phyloP scores from a whole-genome alignment of 1,140 invertebrate genomes.

The Bombus consobrinus region DNA sequence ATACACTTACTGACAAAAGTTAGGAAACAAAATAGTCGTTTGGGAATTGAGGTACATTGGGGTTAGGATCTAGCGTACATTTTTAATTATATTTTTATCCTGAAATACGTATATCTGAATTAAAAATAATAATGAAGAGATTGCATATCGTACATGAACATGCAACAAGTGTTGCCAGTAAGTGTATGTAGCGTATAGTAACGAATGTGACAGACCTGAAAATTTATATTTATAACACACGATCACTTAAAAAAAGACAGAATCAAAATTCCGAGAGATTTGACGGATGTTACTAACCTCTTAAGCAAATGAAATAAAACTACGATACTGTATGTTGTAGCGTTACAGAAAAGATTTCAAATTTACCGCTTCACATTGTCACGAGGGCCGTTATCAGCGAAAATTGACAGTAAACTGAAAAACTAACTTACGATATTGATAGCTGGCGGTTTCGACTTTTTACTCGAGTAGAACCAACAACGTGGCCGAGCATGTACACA shows the following conservation, averaged over 20 bases:
- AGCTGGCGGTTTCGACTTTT: constrained; percentile 61
- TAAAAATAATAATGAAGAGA: no score
- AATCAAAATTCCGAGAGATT: background rate
- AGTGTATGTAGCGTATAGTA: no score
- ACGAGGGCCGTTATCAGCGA: background rate
- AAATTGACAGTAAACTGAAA: background rate
- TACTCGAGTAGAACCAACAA: constrained; percentile 71
- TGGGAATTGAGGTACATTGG: no score
- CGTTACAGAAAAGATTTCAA: background rate
- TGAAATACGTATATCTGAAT: no score
- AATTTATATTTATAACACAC: background rate
- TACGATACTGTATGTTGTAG: background rate
- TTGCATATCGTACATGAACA: no score
- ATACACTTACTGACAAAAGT: no score
- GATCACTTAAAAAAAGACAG: background rate
- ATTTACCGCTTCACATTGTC: constrained; percentile 22
- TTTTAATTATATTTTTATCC: no score
- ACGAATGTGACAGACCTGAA: background rate
- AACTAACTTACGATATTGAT: constrained; percentile 63
- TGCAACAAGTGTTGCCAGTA: no score
- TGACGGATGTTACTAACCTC: background rate
- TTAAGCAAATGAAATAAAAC: background rate
- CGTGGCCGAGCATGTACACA: constrained; percentile 72
- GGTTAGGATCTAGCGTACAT: no score
- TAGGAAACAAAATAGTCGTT: no score